Evolutionary conservation across 2,797 vertebrate species (phyloP).

Genomic region (Chlorospingus flavigularis): DNA sequence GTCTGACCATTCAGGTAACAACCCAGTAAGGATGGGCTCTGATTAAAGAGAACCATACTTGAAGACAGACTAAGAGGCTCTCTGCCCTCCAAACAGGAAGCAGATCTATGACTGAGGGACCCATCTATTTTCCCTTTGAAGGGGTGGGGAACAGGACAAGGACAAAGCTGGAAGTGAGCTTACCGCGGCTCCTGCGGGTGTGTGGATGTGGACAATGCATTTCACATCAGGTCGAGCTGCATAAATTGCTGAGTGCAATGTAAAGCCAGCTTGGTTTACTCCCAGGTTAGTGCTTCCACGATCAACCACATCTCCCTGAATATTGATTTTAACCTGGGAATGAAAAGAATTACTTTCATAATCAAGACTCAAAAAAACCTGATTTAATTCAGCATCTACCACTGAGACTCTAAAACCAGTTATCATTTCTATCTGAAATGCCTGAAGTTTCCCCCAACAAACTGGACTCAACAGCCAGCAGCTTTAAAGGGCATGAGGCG

Average conservation of each 20-base stretch:
- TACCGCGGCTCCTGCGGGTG: conserved; percentile 91
- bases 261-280: conserved; percentile 94
- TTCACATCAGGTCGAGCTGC: conserved; percentile 87
- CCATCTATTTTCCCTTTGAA: neutral
- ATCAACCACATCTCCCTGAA: conserved; percentile 91
- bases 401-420: neutral
- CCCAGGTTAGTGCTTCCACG: conserved; percentile 95
- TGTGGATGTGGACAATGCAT: conserved; percentile 93
- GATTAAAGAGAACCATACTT: neutral
- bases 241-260: conserved; percentile 90
- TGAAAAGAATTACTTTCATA: neutral
- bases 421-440: neutral
- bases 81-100: neutral
- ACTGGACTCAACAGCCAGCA: neutral
- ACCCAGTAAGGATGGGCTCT: neutral
- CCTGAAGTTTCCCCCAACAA: neutral
- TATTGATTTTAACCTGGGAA: conserved; percentile 90
- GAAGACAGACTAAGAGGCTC: neutral
- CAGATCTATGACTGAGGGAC: neutral
- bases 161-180: neutral
- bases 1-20: neutral
- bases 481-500: neutral
- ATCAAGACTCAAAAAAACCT: neutral
- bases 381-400: neutral
- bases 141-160: neutral